phyloP scores from a whole-genome alignment of 2,797 vertebrate genomes.

The Galaxias olidus region DNA sequence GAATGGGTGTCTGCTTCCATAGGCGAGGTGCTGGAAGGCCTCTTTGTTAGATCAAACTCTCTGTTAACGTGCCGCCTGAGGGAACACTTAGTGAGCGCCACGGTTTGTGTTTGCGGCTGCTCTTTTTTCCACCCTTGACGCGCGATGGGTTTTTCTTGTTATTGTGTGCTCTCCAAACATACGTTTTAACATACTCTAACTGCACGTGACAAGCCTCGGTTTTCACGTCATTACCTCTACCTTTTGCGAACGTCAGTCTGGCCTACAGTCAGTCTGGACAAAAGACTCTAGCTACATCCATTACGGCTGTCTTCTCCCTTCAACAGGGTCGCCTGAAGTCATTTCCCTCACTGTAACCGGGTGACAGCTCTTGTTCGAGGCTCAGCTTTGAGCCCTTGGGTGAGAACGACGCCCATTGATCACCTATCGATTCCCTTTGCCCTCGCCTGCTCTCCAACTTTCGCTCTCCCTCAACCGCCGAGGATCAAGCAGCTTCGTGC shows the following conservation, averaged over 20 bases:
- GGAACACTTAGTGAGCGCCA: background rate
- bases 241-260: too few relatives aligned
- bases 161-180: background rate
- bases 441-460: conserved; percentile 22
- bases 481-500: conserved; percentile 48
- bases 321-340: background rate
- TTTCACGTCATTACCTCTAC: too few relatives aligned
- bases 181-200: too few relatives aligned
- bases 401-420: conserved; percentile 25
- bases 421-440: conserved; percentile 33
- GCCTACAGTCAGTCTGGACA: too few relatives aligned
- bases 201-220: too few relatives aligned
- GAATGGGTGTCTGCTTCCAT: conserved; percentile 23
- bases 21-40: conserved; percentile 21
- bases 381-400: conserved; percentile 20
- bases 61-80: conserved; percentile 18
- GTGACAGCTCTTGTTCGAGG: conserved; percentile 23
- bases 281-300: too few relatives aligned
- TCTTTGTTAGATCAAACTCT: conserved; percentile 39
- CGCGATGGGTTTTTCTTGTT: background rate
- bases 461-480: conserved; percentile 42
- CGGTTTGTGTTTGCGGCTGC: background rate
- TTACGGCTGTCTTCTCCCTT: too few relatives aligned
- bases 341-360: background rate
- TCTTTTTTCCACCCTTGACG: background rate